These are phyloP conservation scores for Drosophila sp. DNA, from an alignment of 1,140 invertebrate species.

Conservation along the genomic window DNA sequence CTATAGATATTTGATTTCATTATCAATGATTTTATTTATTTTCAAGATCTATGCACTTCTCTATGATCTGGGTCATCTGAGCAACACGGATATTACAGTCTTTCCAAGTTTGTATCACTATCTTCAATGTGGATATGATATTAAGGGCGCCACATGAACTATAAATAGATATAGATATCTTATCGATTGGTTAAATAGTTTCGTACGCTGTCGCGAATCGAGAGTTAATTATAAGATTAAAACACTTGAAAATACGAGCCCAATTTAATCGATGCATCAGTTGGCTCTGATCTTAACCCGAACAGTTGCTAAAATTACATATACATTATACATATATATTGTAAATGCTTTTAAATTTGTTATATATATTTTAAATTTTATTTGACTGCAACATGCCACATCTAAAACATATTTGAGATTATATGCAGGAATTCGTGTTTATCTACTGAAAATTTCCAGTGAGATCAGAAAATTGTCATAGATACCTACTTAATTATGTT, in stretches of 20 bases:
- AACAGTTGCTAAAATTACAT: neutral
- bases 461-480: conserved; percentile 1
- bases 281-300: neutral
- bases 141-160: conserved; percentile 32
- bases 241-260: neutral
- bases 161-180: neutral
- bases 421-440: conserved; percentile 9
- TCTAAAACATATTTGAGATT: neutral
- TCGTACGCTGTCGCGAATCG: neutral
- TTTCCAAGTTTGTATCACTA: conserved; percentile 72
- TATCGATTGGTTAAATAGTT: neutral
- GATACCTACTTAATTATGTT: neutral
- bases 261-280: neutral
- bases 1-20: neutral
- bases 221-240: conserved; percentile 1
- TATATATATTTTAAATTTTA: conserved; percentile 47
- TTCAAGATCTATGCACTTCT: conserved; percentile 63
- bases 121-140: conserved; percentile 61
- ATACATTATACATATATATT: conserved; percentile 1
- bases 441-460: conserved; percentile 4
- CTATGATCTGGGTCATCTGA: conserved; percentile 62
- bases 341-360: conserved; percentile 36
- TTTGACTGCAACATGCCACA: conserved; percentile 15
- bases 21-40: neutral
- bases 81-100: conserved; percentile 72